These are phyloP conservation scores for Periophthalmodon schlosseri DNA, from an alignment of 2,113 vertebrate genomes.

Conservation along the genomic window DNA sequence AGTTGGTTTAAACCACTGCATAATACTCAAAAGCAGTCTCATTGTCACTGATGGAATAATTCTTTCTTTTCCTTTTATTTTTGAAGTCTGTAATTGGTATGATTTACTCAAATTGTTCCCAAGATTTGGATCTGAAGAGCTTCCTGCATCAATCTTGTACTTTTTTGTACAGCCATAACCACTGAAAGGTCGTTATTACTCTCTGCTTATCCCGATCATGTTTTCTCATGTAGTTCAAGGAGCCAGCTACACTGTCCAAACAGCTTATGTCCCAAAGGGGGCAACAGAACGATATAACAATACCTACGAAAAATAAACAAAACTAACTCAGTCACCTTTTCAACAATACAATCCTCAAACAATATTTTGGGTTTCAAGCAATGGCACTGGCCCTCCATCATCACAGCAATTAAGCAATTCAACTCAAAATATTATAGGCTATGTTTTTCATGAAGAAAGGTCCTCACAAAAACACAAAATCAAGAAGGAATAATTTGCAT, in stretches of 20 bases:
- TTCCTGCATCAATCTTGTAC: constrained; percentile 1
- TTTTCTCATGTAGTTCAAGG: neutral
- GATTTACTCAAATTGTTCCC: constrained; percentile 3
- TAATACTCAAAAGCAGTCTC: constrained; percentile 5
- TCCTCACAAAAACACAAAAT: no score
- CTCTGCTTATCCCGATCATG: neutral
- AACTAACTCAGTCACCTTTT: neutral
- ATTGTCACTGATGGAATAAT: neutral
- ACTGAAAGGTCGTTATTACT: constrained; percentile 1
- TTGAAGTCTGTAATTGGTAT: constrained; percentile 4
- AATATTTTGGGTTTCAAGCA: neutral
- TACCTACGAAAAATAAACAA: neutral
- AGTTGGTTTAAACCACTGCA: neutral
- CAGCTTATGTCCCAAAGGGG: neutral
- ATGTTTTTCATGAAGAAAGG: no score
- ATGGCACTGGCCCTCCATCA: no score
- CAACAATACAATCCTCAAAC: neutral
- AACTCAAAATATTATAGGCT: no score
- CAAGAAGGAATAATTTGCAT: no score
- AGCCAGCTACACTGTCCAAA: neutral
- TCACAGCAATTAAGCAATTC: no score
- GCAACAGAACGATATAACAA: neutral
- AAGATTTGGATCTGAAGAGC: constrained; percentile 22
- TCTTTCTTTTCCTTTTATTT: constrained; percentile 6
- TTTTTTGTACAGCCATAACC: neutral